phyloP scores from a whole-genome alignment of 2,797 vertebrate genomes.

The Chiloscyllium punctatum region DNA sequence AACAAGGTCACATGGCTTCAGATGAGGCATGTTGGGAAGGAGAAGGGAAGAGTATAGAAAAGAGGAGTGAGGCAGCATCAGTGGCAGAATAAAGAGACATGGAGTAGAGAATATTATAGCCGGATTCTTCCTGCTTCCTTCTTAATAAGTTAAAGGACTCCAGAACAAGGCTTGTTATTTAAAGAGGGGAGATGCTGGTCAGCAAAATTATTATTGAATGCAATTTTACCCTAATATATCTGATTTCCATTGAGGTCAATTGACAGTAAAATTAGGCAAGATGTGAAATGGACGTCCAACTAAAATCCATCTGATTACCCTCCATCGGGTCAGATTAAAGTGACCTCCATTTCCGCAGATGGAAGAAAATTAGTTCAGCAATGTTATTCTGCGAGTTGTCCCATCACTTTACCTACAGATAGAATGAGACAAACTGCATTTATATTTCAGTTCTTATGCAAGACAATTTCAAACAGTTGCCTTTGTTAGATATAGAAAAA shows the following conservation, averaged over 20 bases:
- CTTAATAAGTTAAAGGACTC: background rate
- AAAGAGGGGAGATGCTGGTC: background rate
- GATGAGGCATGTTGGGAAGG: background rate
- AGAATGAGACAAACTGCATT: background rate
- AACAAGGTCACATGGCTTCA: background rate
- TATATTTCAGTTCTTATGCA: background rate
- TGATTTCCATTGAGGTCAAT: background rate
- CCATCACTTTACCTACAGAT: background rate
- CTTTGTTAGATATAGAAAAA: background rate
- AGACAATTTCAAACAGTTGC: background rate
- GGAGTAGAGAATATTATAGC: background rate
- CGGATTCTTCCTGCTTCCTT: background rate
- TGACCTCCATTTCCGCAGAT: background rate
- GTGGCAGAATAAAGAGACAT: background rate
- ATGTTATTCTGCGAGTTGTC: background rate
- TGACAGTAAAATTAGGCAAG: background rate
- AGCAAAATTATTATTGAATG: background rate
- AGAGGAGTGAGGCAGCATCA: background rate
- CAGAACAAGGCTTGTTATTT: background rate
- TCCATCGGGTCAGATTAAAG: background rate
- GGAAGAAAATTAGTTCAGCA: background rate
- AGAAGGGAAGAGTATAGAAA: background rate
- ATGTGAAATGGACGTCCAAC: background rate
- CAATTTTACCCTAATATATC: background rate
- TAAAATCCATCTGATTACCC: background rate